Base-by-base conservation (phyloP, 1,140 invertebrate species). In the Paraescarpia echinospica region DNA sequence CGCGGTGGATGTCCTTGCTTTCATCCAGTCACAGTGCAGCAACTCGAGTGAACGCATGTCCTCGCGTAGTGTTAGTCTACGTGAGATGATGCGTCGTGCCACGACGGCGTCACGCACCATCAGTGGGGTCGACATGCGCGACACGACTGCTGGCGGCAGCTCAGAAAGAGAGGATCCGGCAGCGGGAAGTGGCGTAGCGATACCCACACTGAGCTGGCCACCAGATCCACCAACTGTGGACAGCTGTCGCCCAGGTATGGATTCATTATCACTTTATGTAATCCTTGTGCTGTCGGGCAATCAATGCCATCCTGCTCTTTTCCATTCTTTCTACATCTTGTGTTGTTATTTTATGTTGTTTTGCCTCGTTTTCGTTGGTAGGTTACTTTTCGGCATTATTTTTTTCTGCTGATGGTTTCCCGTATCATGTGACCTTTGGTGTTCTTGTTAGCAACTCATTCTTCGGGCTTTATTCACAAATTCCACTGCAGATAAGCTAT, bases 161-260 rank as follows among this genome's bases (percentile, higher is more conserved):
- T 94, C n/a, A 91, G 94, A 93, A 94, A 94, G 89, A 33, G 91
- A 92, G 41, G 77, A 92, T 34, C 92, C 88, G 33, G 94, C 95
- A 35, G 95, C 95, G 35, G 93, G 59, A 18, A 77, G 91, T 18
- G 94, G 95, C n/a, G 95, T 95, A 33, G 93, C 97, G 9, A 97
- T 98, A 91, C 97, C 98, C 12, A 97, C 98, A 0, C 96, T 98
- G 27, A 97, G 97, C 93, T 98, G 98, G 98, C 98, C 98, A 0
- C 97, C 98, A 1, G 98, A 98, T 95, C 97, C 97, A 0, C 98
- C 48, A 14, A 22, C 51, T 18, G 33, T 89, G 6, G 92, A 88
- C 41, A 89, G 33, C 88, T 88, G 41, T n/a, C 91, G 89, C 2
- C 33, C 89, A 18, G 89, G 89, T 90, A 35, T 9, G 35, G 14